These are phyloP conservation scores for Catharus fuscescens DNA, from an alignment of 2,113 vertebrate species.

Conservation along the genomic window DNA sequence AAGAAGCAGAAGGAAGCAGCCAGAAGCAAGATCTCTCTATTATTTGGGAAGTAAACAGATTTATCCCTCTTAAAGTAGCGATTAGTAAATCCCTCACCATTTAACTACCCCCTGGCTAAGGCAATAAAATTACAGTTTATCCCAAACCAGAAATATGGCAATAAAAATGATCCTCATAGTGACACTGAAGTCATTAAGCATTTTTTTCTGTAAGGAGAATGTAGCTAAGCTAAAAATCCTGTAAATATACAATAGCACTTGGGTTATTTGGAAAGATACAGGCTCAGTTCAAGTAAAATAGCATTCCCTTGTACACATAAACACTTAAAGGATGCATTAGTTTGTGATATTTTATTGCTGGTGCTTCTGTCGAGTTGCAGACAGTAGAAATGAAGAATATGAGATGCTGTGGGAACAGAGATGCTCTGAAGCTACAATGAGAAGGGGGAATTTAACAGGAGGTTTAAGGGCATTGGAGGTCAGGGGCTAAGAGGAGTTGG, in stretches of 20 bases:
- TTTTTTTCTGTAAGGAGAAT: background rate
- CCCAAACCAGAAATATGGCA: slow-evolving; percentile 3
- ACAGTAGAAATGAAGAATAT: background rate
- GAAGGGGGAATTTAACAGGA: background rate
- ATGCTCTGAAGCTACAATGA: background rate
- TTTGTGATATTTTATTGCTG: background rate
- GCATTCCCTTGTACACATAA: background rate
- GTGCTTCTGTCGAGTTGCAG: background rate
- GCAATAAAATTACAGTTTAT: background rate
- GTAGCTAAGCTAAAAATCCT: background rate
- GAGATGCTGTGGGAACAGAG: background rate
- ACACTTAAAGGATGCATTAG: background rate
- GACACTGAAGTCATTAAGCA: background rate
- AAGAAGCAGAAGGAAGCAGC: background rate
- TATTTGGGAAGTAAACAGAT: slow-evolving; percentile 31
- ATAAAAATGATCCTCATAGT: background rate
- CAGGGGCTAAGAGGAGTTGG: background rate
- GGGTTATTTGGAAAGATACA: background rate
- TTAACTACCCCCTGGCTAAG: background rate
- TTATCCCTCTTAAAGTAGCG: background rate
- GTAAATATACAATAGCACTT: background rate
- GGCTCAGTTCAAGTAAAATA: background rate
- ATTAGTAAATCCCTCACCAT: background rate
- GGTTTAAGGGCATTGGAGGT: background rate
- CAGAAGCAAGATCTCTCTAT: background rate